phyloP scores from a whole-genome alignment of 2,888 invertebrate genomes.

The Hartigia nigra region DNA sequence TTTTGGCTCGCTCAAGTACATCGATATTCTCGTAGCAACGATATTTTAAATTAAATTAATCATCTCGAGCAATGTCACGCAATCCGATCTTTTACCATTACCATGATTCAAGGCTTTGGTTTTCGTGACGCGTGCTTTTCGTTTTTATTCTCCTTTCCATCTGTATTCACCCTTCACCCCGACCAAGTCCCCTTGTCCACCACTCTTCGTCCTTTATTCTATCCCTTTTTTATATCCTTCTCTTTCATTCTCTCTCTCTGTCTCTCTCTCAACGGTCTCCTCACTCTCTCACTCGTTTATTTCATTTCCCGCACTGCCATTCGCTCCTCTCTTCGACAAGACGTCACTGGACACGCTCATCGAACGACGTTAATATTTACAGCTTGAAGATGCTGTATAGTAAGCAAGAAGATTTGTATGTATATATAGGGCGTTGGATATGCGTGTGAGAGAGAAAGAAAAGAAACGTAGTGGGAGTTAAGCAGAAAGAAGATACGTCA shows the following conservation, averaged over 20 bases:
- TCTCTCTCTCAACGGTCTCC: neutral
- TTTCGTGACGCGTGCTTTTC: neutral
- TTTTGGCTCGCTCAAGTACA: neutral
- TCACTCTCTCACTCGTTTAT: neutral
- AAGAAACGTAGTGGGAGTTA: neutral
- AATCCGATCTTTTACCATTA: neutral
- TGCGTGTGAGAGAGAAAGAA: neutral
- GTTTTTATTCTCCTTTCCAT: neutral
- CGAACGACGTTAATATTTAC: neutral
- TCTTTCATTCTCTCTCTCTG: neutral
- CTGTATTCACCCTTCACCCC: neutral
- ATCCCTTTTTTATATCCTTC: slow-evolving; percentile 5
- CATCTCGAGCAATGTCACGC: neutral
- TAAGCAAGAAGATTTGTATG: neutral
- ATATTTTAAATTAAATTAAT: neutral
- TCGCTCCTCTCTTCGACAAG: neutral
- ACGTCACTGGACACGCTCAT: neutral
- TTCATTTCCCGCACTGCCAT: neutral
- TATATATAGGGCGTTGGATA: neutral
- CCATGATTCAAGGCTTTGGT: neutral
- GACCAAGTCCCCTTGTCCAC: neutral
- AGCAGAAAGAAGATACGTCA: neutral
- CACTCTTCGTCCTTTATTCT: neutral
- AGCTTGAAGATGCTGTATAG: neutral
- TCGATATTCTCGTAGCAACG: neutral